Percentiles rank a stretch among this genome's conserved stretches.
These are phyloP conservation scores for Formica exsecta DNA, from an alignment of 1,140 invertebrate species.

Conservation along the genomic window DNA sequence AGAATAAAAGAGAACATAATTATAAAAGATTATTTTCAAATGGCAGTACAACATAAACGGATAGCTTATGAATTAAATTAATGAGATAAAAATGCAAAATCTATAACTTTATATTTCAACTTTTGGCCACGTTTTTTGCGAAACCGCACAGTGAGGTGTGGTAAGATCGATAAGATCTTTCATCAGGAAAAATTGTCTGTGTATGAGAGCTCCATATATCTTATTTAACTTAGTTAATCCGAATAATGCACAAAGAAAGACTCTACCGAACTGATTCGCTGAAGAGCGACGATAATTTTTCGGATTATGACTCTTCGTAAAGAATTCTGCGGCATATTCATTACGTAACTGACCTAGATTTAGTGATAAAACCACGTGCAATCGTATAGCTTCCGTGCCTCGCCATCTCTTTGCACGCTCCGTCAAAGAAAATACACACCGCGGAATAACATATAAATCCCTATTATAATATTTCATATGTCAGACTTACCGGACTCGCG, in stretches of 20 bases:
- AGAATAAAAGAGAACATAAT: no score
- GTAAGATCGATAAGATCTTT: no score
- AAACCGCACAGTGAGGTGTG: no score
- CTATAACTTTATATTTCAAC: no score
- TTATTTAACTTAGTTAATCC: constrained; percentile 19
- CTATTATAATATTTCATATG: constrained; percentile 59
- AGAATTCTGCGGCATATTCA: not conserved
- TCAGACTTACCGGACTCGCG: constrained; percentile 46
- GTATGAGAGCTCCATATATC: not conserved
- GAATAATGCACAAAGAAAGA: not conserved
- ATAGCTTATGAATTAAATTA: no score
- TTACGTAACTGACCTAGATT: not conserved
- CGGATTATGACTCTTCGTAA: not conserved
- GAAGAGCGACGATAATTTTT: constrained; percentile 5
- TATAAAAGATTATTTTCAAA: no score
- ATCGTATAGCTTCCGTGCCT: constrained; percentile 3
- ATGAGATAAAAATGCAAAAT: no score
- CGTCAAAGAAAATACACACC: constrained; percentile 16
- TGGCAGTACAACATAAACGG: no score
- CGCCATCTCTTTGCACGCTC: not conserved
- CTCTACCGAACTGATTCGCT: not conserved
- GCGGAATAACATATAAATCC: constrained; percentile 55
- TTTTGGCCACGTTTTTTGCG: no score
- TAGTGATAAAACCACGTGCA: not conserved
- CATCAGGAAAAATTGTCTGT: not conserved